Conservation (phyloP, 2,888 invertebrate genomes). For the Polia nebulosa region DNA sequence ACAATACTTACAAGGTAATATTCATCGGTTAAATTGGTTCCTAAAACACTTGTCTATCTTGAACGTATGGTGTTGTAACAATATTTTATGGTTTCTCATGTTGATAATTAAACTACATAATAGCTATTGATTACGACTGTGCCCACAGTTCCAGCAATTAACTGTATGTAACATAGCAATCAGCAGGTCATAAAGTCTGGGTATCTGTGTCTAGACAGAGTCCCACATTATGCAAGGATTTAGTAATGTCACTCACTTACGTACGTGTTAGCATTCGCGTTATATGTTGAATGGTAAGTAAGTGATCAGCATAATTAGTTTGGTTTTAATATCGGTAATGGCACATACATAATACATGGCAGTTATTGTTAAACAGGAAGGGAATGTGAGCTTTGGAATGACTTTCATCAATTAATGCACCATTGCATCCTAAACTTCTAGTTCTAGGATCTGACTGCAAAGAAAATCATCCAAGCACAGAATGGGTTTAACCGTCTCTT, state of each 20-base stretch:
- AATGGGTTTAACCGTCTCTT: too few species aligned
- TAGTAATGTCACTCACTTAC: conserved; percentile 42
- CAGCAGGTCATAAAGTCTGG: conserved; percentile 32
- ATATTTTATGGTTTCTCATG: neutral
- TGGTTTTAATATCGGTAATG: conserved; percentile 44
- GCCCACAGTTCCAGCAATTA: conserved; percentile 26
- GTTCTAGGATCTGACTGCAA: too few species aligned
- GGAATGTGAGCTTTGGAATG: conserved; percentile 10
- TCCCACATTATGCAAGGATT: conserved; percentile 54
- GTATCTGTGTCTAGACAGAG: conserved; percentile 44
- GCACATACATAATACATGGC: conserved; percentile 31
- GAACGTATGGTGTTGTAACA: neutral
- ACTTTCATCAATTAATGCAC: neutral
- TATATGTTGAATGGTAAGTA: conserved; percentile 46
- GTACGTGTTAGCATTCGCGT: conserved; percentile 45
- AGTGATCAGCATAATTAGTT: conserved; percentile 50
- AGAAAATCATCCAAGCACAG: too few species aligned
- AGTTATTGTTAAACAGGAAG: conserved; percentile 29
- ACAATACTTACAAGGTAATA: too few species aligned
- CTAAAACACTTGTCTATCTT: neutral
- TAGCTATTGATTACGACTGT: conserved; percentile 12
- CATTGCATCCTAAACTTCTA: too few species aligned
- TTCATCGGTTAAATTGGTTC: too few species aligned
- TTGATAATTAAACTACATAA: conserved; percentile 9
- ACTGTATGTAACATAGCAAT: conserved; percentile 22